phyloP scores from a whole-genome alignment of 2,113 vertebrate species.

The Hippocampus barbouri region DNA sequence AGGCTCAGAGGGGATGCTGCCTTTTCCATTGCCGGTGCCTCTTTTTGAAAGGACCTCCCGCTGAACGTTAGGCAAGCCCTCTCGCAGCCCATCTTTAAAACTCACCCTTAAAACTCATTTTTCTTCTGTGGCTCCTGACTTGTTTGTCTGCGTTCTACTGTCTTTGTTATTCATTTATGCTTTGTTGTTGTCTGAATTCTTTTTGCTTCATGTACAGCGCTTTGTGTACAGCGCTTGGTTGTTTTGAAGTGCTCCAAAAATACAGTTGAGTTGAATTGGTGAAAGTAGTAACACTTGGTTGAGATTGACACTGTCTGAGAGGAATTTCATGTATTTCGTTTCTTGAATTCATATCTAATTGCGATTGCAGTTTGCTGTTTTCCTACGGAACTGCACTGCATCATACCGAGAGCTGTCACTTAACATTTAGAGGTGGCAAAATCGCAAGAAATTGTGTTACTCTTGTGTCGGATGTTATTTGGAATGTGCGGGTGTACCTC shows the following conservation, averaged over 20 bases:
- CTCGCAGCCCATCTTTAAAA: no score
- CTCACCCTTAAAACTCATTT: no score
- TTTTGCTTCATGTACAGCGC: no score
- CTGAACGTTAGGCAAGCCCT: no score
- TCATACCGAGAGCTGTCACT: not conserved
- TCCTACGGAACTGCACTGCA: not conserved
- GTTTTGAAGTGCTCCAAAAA: not conserved
- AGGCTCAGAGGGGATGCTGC: no score
- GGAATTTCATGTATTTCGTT: not conserved
- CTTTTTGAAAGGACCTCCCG: no score
- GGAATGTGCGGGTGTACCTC: not conserved
- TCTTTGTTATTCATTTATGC: no score
- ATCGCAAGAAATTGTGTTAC: not conserved
- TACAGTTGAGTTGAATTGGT: not conserved
- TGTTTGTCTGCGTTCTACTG: no score
- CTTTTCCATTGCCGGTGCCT: no score
- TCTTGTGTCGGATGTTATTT: not conserved
- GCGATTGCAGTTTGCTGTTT: not conserved
- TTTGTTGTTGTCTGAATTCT: no score
- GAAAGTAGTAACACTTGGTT: not conserved
- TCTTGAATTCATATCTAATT: not conserved
- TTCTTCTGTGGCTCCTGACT: no score
- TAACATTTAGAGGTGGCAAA: not conserved
- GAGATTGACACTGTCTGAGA: not conserved
- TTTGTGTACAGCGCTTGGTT: not conserved